Evolutionary conservation across 2,113 vertebrate genomes (phyloP).

Genomic region (Vidua chalybeata): DNA sequence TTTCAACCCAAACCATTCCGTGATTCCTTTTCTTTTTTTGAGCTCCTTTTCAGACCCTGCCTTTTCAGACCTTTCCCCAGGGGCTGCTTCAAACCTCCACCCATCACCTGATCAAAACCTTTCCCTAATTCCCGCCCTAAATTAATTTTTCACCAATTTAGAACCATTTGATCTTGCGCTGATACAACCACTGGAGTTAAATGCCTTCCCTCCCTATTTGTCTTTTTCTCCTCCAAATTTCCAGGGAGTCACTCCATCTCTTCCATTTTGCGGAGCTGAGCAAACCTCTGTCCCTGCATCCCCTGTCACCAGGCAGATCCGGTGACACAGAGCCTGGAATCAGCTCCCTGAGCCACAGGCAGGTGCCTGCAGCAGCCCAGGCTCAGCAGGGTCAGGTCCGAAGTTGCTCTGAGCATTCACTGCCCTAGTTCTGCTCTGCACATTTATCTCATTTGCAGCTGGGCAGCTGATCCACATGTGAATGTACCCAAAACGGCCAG

Average conservation of each 20-base stretch:
- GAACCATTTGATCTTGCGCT: not conserved
- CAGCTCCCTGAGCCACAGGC: not conserved
- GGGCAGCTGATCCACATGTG: not conserved
- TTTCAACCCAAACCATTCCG: not conserved
- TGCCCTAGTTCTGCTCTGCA: constrained; percentile 33
- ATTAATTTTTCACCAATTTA: not conserved
- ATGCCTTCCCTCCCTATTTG: not conserved
- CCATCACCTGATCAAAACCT: not conserved
- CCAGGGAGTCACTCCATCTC: accelerated
- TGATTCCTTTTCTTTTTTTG: not conserved
- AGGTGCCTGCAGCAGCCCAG: not conserved
- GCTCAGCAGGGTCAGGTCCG: not conserved
- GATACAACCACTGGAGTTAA: not conserved
- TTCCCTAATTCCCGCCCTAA: not conserved
- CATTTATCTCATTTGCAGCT: not conserved
- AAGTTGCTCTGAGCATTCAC: not conserved
- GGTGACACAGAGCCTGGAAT: not conserved
- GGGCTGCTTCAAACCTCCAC: not conserved
- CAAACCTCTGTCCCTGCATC: not conserved
- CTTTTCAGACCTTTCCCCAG: not conserved
- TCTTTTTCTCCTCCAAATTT: not conserved
- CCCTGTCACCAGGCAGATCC: not conserved
- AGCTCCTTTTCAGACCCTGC: not conserved
- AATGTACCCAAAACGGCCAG: not conserved
- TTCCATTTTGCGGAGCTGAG: not conserved